A percentile compares a stretch with the other conserved stretches of the same genome.
phyloP scores from a whole-genome alignment of 1,140 invertebrate species.

The Scaptomyza montana region DNA sequence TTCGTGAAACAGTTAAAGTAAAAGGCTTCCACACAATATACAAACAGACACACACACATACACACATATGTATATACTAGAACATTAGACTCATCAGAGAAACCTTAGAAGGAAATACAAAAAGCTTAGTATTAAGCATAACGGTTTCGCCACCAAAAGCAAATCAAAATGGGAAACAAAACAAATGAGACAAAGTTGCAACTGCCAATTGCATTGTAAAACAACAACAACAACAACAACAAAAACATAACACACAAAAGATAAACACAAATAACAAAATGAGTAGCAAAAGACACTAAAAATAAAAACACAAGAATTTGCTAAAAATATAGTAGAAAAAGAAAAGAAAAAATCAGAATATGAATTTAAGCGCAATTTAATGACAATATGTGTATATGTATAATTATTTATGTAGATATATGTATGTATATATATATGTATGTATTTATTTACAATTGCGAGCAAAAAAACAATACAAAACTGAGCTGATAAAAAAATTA shows the following conservation, averaged over 20 bases:
- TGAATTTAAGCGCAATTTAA: constrained; percentile 45
- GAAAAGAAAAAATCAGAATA: not conserved
- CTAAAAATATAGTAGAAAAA: not conserved
- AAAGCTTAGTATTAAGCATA: constrained; percentile 25
- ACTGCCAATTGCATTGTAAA: constrained; percentile 75
- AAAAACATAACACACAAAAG: constrained; percentile 27
- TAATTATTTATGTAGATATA: constrained; percentile 18
- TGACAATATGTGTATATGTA: constrained; percentile 38
- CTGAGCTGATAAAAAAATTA: constrained; percentile 25
- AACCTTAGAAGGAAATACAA: constrained; percentile 32
- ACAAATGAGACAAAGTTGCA: constrained; percentile 55
- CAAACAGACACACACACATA: constrained; percentile 10
- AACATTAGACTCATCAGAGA: constrained; percentile 6
- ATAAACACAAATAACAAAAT: constrained; percentile 24
- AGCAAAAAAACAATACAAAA: constrained; percentile 26
- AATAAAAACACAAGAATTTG: constrained; percentile 41
- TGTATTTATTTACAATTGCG: constrained; percentile 30
- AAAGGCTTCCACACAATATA: constrained; percentile 44
- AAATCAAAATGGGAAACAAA: constrained; percentile 3
- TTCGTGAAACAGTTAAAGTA: constrained; percentile 31
- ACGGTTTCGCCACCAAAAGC: constrained; percentile 36
- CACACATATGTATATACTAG: no score
- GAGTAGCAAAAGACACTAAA: constrained; percentile 45
- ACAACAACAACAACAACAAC: constrained; percentile 40
- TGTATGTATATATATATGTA: constrained; percentile 13